Conservation (phyloP, 2,113 vertebrate species). For the Elephas maximus region DNA sequence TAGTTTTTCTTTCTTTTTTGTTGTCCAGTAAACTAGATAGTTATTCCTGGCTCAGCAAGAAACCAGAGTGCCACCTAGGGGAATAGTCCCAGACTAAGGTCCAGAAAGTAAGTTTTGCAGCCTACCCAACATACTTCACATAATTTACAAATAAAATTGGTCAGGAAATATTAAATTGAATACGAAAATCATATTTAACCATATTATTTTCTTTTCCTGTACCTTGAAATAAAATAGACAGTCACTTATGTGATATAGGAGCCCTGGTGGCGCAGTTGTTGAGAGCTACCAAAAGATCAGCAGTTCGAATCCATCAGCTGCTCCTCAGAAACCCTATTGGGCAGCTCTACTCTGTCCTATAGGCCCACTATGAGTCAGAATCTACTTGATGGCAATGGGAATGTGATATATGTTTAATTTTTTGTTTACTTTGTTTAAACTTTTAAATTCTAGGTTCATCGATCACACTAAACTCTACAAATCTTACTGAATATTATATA, state of each 20-base stretch:
- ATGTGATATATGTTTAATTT: not conserved
- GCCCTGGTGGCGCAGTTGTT: no score
- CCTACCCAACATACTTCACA: fast-evolving
- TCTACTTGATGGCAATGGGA: no score
- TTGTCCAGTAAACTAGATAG: not conserved
- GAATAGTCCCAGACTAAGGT: not conserved
- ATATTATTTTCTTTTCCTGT: not conserved
- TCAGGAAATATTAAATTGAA: not conserved
- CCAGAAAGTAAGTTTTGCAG: not conserved
- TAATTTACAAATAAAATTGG: not conserved
- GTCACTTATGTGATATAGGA: not conserved
- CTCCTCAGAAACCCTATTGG: no score
- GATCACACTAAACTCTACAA: not conserved
- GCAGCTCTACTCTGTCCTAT: no score
- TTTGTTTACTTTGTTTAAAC: not conserved
- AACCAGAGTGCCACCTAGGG: constrained; percentile 73
- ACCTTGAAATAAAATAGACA: not conserved
- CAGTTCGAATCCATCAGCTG: no score
- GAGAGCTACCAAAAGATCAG: no score
- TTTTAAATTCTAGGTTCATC: not conserved
- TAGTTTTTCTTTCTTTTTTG: not conserved
- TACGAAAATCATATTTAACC: not conserved
- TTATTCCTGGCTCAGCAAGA: constrained; percentile 45
- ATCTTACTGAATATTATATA: not conserved
- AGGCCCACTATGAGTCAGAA: no score